phyloP scores from a whole-genome alignment of 2,888 invertebrate genomes.

The Sympetrum striolatum region DNA sequence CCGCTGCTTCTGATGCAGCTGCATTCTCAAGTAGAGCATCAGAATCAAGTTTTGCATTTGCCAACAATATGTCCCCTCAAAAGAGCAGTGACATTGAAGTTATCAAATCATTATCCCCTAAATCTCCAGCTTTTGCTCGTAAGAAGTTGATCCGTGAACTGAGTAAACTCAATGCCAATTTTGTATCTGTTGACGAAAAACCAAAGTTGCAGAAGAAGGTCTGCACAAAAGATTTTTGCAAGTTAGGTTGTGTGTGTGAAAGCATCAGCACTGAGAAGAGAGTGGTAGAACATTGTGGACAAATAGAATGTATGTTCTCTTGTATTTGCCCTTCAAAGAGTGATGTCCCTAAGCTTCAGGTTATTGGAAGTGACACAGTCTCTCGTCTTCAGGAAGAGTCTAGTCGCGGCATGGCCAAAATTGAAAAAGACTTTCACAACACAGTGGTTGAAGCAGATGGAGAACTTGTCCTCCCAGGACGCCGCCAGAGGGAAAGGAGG shows the following conservation, averaged over 20 bases:
- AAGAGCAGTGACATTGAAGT: not conserved
- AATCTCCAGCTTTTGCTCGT: not conserved
- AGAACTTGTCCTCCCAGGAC: conserved; percentile 62
- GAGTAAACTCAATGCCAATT: conserved; percentile 46
- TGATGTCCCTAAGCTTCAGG: conserved; percentile 51
- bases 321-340: conserved; percentile 59
- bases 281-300: conserved; percentile 67
- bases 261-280: conserved; percentile 56
- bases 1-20: not conserved
- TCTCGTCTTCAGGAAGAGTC: conserved; percentile 62
- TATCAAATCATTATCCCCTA: not conserved
- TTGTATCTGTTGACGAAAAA: conserved; percentile 49
- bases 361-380: conserved; percentile 53
- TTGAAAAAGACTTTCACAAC: conserved; percentile 75
- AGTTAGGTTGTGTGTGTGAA: conserved; percentile 72
- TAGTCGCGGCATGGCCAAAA: conserved; percentile 67
- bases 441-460: conserved; percentile 72
- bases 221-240: conserved; percentile 67
- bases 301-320: conserved; percentile 68
- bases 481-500: conserved; percentile 14
- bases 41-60: not conserved
- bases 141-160: conserved; percentile 17
- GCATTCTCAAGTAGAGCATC: not conserved
- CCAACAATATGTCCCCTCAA: not conserved
- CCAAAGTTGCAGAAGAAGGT: conserved; percentile 42